Evolutionary conservation across 1,140 invertebrate species (phyloP).

Genomic region (Cydia fagiglandana): DNA sequence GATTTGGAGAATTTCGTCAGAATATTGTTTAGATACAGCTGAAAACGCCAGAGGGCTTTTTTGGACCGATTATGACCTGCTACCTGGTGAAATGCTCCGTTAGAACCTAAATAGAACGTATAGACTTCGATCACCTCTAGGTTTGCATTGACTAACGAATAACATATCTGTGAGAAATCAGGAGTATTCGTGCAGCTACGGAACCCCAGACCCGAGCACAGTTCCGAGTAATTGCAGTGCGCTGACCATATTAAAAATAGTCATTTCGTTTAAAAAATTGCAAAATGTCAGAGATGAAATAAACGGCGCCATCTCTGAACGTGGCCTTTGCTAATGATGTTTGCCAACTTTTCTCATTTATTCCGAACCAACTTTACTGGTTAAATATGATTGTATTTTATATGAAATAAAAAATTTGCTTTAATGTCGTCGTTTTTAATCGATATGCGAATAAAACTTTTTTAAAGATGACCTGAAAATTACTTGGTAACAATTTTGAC

Average conservation of each 20-base stretch:
- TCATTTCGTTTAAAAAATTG: slow-evolving; percentile 27
- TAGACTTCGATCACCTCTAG: too few species aligned
- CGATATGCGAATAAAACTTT: background rate
- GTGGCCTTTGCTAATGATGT: slow-evolving; percentile 20
- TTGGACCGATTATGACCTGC: too few species aligned
- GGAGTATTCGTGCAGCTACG: too few species aligned
- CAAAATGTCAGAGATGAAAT: slow-evolving; percentile 20
- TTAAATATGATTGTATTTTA: slow-evolving; percentile 2
- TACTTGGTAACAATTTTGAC: background rate
- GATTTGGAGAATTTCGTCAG: too few species aligned
- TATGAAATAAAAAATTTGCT: background rate
- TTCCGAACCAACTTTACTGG: slow-evolving; percentile 8
- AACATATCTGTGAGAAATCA: too few species aligned
- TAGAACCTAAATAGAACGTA: too few species aligned
- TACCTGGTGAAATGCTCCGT: too few species aligned
- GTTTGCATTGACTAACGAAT: too few species aligned
- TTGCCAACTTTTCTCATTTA: slow-evolving; percentile 28
- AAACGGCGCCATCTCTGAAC: background rate
- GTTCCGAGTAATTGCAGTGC: too few species aligned
- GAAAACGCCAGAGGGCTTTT: too few species aligned
- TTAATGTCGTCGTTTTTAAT: background rate
- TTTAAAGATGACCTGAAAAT: background rate
- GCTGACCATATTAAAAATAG: background rate
- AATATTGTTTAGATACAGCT: too few species aligned
- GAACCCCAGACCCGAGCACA: too few species aligned